Base-by-base conservation (phyloP, 2,113 vertebrate species). In the Sylvilagus bachmani region DNA sequence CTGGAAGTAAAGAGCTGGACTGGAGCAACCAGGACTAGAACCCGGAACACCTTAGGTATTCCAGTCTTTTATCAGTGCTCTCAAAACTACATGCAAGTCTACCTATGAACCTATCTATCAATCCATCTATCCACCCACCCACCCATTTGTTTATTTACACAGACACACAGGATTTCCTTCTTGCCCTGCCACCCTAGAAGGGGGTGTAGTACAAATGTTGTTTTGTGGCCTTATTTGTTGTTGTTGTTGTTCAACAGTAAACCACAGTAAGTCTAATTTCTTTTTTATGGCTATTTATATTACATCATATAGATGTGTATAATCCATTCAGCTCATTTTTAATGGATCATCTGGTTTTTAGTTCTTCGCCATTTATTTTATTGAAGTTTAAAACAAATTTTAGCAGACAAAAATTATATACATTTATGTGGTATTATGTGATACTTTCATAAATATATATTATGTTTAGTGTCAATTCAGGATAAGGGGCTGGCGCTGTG, bases 221-320 rank as follows among this genome's bases (percentile, higher is more conserved):
- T 91, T 84, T 55, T 90, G 17, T 27, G 95, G n/a, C 5, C 16
- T 84, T 90, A 75, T 38, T 82, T 89, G 95, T 89, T 44, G 4
- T 44, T 44, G 44, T 44, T 44, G 44, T 55, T 27, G 90, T 29
- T 88, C 5, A 81, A 55, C 22, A 33, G 29, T 22, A 90, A 81
- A 74, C 83, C 36, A 86, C 62, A 61, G 21, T 79, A 64, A 87
- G 5, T n/a, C 9, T 71, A 89, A 83, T 10, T 64, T 85, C 27
- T 61, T 80, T 55, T 89, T 91, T 66, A 82, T 83, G 58, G 19
- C 2, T n/a, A 75, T 5, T 53, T 49, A 93, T 49, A 69, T 78
- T 55, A 27, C 3, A 67, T 10, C 84, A 12, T 62, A n/a, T 2
- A 86, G 55, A 62, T 73, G 10, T 73, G 19, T 84, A 1, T 29